Base-by-base conservation (phyloP, 2,797 vertebrate species). In the Notolepis coatsorum region DNA sequence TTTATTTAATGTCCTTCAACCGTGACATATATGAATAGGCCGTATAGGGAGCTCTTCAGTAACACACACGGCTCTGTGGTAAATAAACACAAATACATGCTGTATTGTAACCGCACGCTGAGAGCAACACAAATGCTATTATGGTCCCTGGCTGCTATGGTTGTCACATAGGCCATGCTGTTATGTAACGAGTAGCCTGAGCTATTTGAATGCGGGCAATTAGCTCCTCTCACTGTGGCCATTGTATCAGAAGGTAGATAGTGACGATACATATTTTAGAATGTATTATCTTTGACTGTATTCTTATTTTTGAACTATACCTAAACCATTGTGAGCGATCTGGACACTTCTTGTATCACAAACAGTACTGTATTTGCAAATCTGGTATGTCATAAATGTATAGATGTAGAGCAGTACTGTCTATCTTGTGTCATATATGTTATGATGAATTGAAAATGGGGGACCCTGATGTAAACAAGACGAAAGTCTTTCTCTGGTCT, bases 141-240 rank as follows among this genome's bases (percentile, higher is more conserved):
- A 57, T 65, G 75, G 72, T 80, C 73, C 65, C 77, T 23, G 31
- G n/a, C n/a, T n/a, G 83, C 81, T 85, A 61, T 83, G 87, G 85
- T 73, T 86, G 83, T 86, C 88, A 90, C 87, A 85, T 48, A 88
- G 89, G 86, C 87, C 85, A 79, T 24, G 54, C 69, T 89, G 89
- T 93, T 93, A 92, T 87, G 91, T 93, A 93, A 93, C 83, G 66
- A 71, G 85, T 66, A 88, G 78, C 85, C 85, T 87, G 83, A 81
- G 81, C 87, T 84, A 77, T 87, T 86, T 85, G 85, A 90, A 88
- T 90, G 89, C 85, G 85, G 88, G 87, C 54, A 28, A 68, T n/a
- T 57, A 72, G 43, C 73, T n/a, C 81, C 79, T 80, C 84, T 72
- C 78, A 73, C 82, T n/a, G n/a, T n/a, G 73, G 83, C 81, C 58